Evolutionary conservation across 2,888 invertebrate species (phyloP).

Genomic region (Hypomecis punctinalis): DNA sequence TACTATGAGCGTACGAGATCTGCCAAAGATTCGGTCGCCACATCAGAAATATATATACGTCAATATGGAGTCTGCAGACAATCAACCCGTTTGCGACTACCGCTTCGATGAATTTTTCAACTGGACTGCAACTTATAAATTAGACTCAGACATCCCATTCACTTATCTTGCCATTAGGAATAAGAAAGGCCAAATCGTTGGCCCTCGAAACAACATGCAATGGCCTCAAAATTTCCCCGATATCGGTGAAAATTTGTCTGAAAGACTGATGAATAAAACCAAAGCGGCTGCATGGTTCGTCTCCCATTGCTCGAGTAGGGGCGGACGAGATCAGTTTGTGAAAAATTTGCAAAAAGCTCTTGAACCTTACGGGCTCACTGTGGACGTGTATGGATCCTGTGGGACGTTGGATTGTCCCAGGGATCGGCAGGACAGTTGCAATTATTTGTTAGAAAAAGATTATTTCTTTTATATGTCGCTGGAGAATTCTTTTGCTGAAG

Average conservation of each 20-base stretch:
- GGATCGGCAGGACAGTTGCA: constrained; percentile 54
- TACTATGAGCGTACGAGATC: constrained; percentile 48
- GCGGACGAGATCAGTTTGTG: constrained; percentile 58
- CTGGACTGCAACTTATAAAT: constrained; percentile 74
- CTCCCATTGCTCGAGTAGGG: constrained; percentile 66
- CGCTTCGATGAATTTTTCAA: constrained; percentile 72
- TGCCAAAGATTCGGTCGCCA: constrained; percentile 59
- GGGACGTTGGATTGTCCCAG: constrained; percentile 67
- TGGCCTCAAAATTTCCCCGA: constrained; percentile 52
- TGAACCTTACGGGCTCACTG: constrained; percentile 52
- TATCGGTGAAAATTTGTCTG: constrained; percentile 49
- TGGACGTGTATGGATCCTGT: constrained; percentile 85
- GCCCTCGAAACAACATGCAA: constrained; percentile 62
- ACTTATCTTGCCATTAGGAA: constrained; percentile 67
- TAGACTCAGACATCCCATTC: constrained; percentile 71
- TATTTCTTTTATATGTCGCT: constrained; percentile 91
- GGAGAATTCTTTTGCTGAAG: constrained; percentile 89
- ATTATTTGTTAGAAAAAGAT: constrained; percentile 73
- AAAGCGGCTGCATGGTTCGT: constrained; percentile 78
- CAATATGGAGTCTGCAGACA: constrained; percentile 73
- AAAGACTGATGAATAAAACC: constrained; percentile 61
- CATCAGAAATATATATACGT: constrained; percentile 74
- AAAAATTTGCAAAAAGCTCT: constrained; percentile 56
- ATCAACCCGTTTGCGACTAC: constrained; percentile 64
- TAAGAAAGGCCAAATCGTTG: constrained; percentile 56